Percentiles rank a stretch among this genome's conserved stretches.
Evolutionary conservation across 2,888 invertebrate genomes (phyloP).

Genomic region (Ochropleura plecta): DNA sequence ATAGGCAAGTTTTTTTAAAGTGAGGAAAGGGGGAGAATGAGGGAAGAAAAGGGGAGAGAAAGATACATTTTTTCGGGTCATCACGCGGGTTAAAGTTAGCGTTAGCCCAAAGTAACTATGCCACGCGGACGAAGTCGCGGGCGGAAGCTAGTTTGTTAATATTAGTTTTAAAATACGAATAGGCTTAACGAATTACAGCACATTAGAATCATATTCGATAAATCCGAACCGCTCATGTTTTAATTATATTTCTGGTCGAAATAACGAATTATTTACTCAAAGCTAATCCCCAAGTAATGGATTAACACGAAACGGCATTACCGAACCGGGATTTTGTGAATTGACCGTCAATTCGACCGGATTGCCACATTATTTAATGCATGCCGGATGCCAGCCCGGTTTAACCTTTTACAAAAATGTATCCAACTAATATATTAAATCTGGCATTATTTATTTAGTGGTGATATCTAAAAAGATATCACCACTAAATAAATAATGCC

Average conservation of each 20-base stretch:
- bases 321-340: background rate
- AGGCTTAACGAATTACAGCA: background rate
- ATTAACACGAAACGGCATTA: conserved; percentile 12
- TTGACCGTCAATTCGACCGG: background rate
- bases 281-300: conserved; percentile 21
- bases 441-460: background rate
- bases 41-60: too few relatives aligned
- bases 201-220: background rate
- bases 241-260: background rate
- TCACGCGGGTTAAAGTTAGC: too few relatives aligned
- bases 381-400: background rate
- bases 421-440: background rate
- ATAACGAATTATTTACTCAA: conserved; percentile 17
- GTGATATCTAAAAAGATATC: background rate
- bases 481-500: too few relatives aligned
- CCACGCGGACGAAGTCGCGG: too few relatives aligned
- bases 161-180: background rate
- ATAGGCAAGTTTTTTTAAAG: too few relatives aligned
- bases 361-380: conserved; percentile 20
- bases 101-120: too few relatives aligned
- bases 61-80: too few relatives aligned
- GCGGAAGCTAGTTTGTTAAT: too few relatives aligned
- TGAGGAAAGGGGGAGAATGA: too few relatives aligned
- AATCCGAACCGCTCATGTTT: conserved; percentile 1
- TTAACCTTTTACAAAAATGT: background rate